Conservation (phyloP, 2,888 invertebrate genomes). For the Melangyna quadrimaculata region DNA sequence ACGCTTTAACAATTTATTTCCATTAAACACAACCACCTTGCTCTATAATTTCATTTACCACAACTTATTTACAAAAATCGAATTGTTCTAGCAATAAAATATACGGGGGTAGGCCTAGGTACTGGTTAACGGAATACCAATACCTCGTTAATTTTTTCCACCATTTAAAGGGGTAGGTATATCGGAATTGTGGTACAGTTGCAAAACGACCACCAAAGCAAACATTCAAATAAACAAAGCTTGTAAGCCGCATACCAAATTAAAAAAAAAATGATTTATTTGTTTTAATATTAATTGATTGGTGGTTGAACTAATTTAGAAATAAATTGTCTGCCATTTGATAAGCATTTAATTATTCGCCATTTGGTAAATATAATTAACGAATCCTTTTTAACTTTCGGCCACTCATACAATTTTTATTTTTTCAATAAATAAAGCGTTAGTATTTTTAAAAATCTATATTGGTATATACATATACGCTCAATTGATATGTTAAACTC, state of each 20-base stretch:
- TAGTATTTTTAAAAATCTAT: neutral
- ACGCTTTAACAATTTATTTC: slow-evolving; percentile 17
- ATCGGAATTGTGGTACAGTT: slow-evolving; percentile 18
- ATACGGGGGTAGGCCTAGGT: slow-evolving; percentile 4
- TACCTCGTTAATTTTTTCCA: neutral
- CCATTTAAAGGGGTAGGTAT: neutral
- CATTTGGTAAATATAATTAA: slow-evolving; percentile 50
- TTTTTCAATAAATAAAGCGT: neutral
- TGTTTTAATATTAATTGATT: slow-evolving; percentile 66
- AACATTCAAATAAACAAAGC: slow-evolving; percentile 38
- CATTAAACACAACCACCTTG: slow-evolving; percentile 24
- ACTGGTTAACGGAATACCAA: neutral
- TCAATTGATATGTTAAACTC: too few species aligned
- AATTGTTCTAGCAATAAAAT: slow-evolving; percentile 45
- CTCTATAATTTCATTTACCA: slow-evolving; percentile 49
- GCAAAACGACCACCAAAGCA: slow-evolving; percentile 31
- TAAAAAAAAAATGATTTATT: slow-evolving; percentile 35
- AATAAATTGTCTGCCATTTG: slow-evolving; percentile 31
- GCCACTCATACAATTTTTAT: neutral
- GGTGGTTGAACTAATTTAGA: slow-evolving; percentile 55
- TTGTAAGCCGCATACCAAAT: neutral
- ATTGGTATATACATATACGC: too few species aligned
- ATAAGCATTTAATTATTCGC: slow-evolving; percentile 34
- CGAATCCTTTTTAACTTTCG: neutral
- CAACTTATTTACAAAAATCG: slow-evolving; percentile 27